Base-by-base conservation (phyloP, 2,888 invertebrate genomes). In the Tribolium freemani region DNA sequence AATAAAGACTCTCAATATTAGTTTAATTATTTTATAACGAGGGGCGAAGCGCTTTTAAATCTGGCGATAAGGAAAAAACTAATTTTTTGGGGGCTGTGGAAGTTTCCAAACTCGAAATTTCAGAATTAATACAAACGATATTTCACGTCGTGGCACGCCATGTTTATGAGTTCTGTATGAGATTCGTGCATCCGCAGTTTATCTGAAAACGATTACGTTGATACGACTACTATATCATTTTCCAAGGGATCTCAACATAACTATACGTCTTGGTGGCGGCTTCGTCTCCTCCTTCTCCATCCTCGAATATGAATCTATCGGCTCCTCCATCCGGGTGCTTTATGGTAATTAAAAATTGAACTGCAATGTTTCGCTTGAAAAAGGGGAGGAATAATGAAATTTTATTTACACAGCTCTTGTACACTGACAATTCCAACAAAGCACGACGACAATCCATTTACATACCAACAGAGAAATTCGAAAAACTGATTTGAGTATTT, bases 21-120 rank as follows among this genome's bases (percentile, higher is more conserved):
- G 78, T 79, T 80, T 81, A 79, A 81, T 80, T 80, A 80, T 79
- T 78, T 80, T 78, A 78, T 79, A 79, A 80, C 79, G 77, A 76
- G 75, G 64, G 60, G 63, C 67, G 46, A 38, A 58, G 20, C 44
- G 66, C 54, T 46, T 44, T 74, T 72, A 68, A 63, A 60, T 56
- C 56, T 8, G 11, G 26, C 9, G 11, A 45, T 11, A 45, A 11
- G n/a, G 16, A 3, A 51, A 9, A 21, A 51, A 16, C 20, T 51
- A 16, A 26, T 26, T 26, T 21, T 26, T 26, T 5, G 3, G 26
- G 5, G 26, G 5, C 26, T 26, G 16, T 16, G 16, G 16, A 16
- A 16, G 16, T 26, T 26, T 26, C 1, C 26, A 26, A 16, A 26
- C 5, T 26, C 5, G 26, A 26, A 26, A 26, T 26, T 26, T 26